Evolutionary conservation across 2,888 invertebrate genomes (phyloP), one percentile per base, ranked within the genome.

Genomic region (Sepiola atlantica): DNA sequence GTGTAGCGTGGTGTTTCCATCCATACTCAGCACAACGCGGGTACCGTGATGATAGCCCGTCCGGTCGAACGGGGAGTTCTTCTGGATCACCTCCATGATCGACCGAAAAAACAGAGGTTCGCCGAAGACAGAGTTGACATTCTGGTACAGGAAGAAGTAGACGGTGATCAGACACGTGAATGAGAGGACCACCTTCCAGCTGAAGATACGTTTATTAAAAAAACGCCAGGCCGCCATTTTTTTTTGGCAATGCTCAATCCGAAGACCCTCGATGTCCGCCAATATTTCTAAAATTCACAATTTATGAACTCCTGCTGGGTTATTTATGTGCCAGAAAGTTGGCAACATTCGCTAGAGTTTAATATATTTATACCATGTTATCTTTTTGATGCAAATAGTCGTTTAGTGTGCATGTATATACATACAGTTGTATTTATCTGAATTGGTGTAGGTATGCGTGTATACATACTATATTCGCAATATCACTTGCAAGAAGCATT

Each of bases 161-260:
- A 93, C 35, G 55, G 93, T 93, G 57, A 93, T 20, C 0, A 93
- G 57, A 61, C 93, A 93, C n/a, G 35, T 93, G 35, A 93, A 93
- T 28, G 93, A 93, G 28, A 93, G 57, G 32, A 35, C 93, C 35
- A 93, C 57, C 61, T 93, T 93, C 93, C 93, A 93, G 57, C 55
- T 93, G 61, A 93, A 93, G 35, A 93, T 61, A 55, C 93, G 92
- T 55, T 92, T 92, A n/a, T 54, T 92, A n/a, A 92, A 92, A 55
- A 45, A 92, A 16, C 92, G 92, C 3, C 92, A 28, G 54, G 54
- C 14, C n/a, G 92, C 92, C 92, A 92, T 92, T 55, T 77, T 77
- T n/a, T 92, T 55, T 77, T 77, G n/a, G n/a, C n/a, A 21, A 24
- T n/a, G 18, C n/a, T 45, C 12, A n/a, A 18, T 92, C n/a, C 8